Percentiles rank a stretch among this genome's conserved stretches.
Conservation (phyloP, 30 jellyfish, hydroid and myxozoan genomes). For the Aurelia sp. region DNA sequence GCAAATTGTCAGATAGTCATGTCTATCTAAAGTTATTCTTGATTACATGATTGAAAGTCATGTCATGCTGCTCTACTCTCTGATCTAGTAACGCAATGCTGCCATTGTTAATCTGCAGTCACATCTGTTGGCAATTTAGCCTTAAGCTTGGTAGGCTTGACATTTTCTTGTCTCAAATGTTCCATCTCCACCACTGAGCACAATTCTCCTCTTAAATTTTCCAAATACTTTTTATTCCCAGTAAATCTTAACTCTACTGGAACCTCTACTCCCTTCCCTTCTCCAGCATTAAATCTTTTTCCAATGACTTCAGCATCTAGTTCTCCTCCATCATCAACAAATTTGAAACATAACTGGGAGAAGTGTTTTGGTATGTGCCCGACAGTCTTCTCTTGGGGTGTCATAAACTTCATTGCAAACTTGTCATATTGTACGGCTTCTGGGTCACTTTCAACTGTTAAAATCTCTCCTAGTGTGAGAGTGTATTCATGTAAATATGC, state of each 20-base stretch:
- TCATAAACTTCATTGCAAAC: conserved; percentile 16
- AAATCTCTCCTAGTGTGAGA: conserved; percentile 36
- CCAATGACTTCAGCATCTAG: conserved; percentile 48
- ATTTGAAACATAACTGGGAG: conserved; percentile 18
- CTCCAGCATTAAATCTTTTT: conserved; percentile 42
- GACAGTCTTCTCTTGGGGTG: conserved; percentile 21
- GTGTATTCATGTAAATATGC: conserved; percentile 7
- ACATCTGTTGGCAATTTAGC: no score
- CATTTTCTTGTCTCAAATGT: no score
- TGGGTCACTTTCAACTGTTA: not conserved
- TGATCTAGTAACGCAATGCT: no score
- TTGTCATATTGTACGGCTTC: conserved; percentile 15
- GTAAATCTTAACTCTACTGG: conserved; percentile 47
- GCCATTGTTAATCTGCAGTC: no score
- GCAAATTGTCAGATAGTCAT: no score
- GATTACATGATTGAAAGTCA: no score
- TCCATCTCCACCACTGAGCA: no score
- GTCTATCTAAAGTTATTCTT: no score
- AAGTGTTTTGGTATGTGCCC: conserved; percentile 30
- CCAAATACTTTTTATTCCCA: conserved; percentile 51
- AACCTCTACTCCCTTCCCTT: conserved; percentile 50
- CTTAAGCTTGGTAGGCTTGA: no score
- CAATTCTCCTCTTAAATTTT: conserved; percentile 38
- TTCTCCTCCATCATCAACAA: conserved; percentile 45
- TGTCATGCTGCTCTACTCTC: no score